These are phyloP conservation scores for Paradoxurus hermaphroditus DNA, from an alignment of 2,113 vertebrate genomes.

Conservation along the genomic window DNA sequence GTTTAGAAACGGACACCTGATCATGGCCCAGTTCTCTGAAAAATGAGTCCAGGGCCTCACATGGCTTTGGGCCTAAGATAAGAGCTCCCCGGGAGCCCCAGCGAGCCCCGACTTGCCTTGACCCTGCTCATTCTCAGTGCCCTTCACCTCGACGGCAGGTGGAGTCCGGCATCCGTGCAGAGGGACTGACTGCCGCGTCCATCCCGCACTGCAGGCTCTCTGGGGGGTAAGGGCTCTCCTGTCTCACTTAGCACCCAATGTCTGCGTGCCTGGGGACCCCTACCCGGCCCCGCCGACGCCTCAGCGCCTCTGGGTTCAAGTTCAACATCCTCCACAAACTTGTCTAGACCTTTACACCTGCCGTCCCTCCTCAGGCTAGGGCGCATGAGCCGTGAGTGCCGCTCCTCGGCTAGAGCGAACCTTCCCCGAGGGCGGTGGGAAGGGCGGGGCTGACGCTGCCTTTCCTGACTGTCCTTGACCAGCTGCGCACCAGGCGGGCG, in stretches of 20 bases:
- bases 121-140: background rate
- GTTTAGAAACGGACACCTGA: rapidly evolving
- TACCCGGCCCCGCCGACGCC: background rate
- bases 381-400: rapidly evolving
- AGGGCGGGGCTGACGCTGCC: no score
- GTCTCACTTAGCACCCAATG: background rate
- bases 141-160: background rate
- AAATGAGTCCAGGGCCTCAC: background rate
- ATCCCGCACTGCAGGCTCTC: rapidly evolving
- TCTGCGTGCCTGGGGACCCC: background rate
- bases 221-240: rapidly evolving
- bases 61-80: background rate
- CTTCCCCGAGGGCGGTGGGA: background rate
- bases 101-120: rapidly evolving
- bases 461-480: background rate
- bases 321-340: no score
- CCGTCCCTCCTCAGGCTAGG: background rate
- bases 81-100: background rate
- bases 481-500: background rate
- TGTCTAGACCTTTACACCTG: background rate
- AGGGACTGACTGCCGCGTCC: background rate
- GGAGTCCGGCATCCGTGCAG: rapidly evolving
- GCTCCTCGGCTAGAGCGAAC: background rate
- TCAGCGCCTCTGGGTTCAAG: background rate
- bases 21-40: background rate